These are phyloP conservation scores for Rhyacophila evoluta DNA, from an alignment of 2,888 invertebrate genomes.

Conservation along the genomic window DNA sequence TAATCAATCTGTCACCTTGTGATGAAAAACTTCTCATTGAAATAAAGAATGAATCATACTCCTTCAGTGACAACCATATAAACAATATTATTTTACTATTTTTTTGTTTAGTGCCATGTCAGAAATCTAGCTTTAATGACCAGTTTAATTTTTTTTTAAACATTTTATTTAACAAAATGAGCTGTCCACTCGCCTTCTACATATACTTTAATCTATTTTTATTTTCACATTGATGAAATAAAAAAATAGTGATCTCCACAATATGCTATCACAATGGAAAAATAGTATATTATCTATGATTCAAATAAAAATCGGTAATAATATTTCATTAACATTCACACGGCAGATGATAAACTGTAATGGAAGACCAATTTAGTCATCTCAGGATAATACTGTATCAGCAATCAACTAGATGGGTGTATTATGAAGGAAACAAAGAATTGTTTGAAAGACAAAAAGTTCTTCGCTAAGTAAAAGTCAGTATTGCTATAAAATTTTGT, in stretches of 20 bases:
- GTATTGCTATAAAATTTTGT: constrained; percentile 28
- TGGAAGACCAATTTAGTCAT: constrained; percentile 24
- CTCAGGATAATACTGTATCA: background rate
- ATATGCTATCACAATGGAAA: constrained; percentile 22
- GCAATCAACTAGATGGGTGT: background rate
- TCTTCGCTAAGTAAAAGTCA: constrained; percentile 12
- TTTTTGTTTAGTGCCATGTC: background rate
- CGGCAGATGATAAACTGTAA: background rate
- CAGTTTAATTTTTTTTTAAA: background rate
- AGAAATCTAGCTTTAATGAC: background rate
- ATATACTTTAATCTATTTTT: constrained; percentile 6
- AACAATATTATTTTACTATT: background rate
- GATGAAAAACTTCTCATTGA: background rate
- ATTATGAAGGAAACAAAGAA: background rate
- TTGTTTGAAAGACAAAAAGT: background rate
- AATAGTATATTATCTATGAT: constrained; percentile 22
- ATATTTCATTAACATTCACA: background rate
- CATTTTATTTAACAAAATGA: constrained; percentile 11
- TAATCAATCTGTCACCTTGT: background rate
- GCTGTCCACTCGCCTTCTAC: background rate
- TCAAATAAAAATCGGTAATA: background rate
- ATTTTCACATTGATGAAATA: background rate
- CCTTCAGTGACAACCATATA: background rate
- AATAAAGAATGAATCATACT: background rate
- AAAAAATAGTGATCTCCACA: constrained; percentile 17